phyloP scores from a whole-genome alignment of 2,888 invertebrate genomes.

The Muscina levida region DNA sequence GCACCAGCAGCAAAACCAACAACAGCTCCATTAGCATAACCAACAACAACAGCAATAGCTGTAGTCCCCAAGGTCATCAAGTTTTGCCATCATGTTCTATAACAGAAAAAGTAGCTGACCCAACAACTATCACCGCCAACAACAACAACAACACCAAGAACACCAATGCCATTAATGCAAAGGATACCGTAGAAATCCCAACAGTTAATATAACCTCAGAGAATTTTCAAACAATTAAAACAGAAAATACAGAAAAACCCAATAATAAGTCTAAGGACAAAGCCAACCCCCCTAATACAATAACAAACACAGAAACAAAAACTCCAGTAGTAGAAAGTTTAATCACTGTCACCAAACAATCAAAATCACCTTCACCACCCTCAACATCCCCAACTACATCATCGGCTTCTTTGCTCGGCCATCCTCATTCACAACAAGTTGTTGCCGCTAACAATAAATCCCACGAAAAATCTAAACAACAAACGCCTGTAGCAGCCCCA shows the following conservation, averaged over 20 bases:
- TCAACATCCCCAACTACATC: neutral
- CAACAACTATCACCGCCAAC: conserved; percentile 15
- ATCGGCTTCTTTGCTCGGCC: conserved; percentile 4
- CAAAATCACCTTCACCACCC: neutral
- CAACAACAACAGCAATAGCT: conserved; percentile 18
- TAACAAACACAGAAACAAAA: conserved; percentile 19
- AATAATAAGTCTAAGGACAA: too few relatives aligned
- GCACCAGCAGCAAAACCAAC: conserved; percentile 6
- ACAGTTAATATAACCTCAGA: conserved; percentile 28
- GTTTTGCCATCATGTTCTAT: conserved; percentile 38
- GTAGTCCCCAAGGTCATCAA: conserved; percentile 61
- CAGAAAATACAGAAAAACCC: conserved; percentile 33
- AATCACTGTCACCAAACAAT: neutral
- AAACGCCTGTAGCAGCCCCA: conserved; percentile 1
- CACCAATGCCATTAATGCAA: conserved; percentile 22
- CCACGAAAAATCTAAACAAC: conserved; percentile 4
- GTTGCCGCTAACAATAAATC: conserved; percentile 14
- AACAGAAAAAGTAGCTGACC: conserved; percentile 35
- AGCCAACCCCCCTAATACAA: too few relatives aligned
- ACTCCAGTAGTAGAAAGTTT: conserved; percentile 28
- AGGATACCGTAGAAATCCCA: neutral
- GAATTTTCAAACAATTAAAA: conserved; percentile 37
- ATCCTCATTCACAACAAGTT: conserved; percentile 30
- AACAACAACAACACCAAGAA: too few relatives aligned
- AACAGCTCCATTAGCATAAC: neutral